These are phyloP conservation scores for Gastrophryne carolinensis DNA, from an alignment of 2,797 vertebrate genomes.

Conservation along the genomic window DNA sequence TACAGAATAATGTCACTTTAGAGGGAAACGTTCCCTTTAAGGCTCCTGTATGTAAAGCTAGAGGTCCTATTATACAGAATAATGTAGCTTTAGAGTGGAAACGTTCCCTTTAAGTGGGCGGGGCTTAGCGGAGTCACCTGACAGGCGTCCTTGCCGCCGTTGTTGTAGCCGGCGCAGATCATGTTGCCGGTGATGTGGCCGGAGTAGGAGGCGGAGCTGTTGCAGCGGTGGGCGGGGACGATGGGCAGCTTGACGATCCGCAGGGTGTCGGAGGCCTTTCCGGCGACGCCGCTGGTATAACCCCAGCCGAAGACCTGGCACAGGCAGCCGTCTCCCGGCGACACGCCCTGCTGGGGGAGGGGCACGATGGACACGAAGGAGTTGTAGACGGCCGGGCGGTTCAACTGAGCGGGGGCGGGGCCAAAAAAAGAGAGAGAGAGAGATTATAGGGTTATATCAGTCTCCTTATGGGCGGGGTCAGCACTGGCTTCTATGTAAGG, in stretches of 20 bases:
- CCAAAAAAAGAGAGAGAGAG: too few relatives aligned
- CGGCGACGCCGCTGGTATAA: slow-evolving; percentile 63
- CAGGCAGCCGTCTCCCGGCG: slow-evolving; percentile 62
- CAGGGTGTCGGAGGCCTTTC: slow-evolving; percentile 67
- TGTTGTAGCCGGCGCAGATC: slow-evolving; percentile 77
- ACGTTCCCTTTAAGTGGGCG: too few relatives aligned
- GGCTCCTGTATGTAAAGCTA: too few relatives aligned
- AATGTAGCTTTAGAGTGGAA: too few relatives aligned
- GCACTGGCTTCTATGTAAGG: too few relatives aligned
- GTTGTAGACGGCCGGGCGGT: slow-evolving; percentile 67
- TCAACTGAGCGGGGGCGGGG: slow-evolving; percentile 64
- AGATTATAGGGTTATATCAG: too few relatives aligned
- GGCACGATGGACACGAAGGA: slow-evolving; percentile 70
- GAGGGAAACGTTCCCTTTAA: too few relatives aligned
- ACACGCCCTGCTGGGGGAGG: slow-evolving; percentile 66
- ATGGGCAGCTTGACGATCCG: slow-evolving; percentile 75
- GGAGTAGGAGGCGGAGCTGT: slow-evolving; percentile 69
- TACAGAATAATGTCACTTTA: too few relatives aligned
- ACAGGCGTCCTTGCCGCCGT: slow-evolving; percentile 77
- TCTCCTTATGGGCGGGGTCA: too few relatives aligned
- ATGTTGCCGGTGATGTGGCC: slow-evolving; percentile 77
- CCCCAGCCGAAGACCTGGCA: slow-evolving; percentile 83
- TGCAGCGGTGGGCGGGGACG: slow-evolving; percentile 69
- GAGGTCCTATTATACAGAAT: too few relatives aligned
- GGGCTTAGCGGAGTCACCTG: slow-evolving; percentile 73